Evolutionary conservation across 2,888 invertebrate genomes (phyloP), one percentile per base, ranked within the genome.

Genomic region (Leptura quadrifasciata): DNA sequence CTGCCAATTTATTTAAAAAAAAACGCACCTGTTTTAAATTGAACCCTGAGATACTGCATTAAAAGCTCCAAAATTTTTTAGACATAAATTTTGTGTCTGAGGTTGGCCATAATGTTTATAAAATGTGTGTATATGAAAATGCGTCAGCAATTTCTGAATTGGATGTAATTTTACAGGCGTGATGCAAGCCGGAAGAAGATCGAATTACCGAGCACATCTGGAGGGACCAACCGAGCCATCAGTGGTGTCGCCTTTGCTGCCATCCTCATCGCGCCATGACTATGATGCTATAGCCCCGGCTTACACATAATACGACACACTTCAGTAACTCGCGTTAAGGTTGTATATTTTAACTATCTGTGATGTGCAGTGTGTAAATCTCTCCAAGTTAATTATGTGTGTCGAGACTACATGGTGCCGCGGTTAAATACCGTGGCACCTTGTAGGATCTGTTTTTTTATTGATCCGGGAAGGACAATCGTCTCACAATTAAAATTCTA

Each of bases 161-260:
- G 21, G 27, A 10, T 57, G 15, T 18, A 27, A 54, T 76, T 69
- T 80, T 78, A 64, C 76, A 91, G 92, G 91, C 91, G 91, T 92
- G 91, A 92, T 92, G 90, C 91, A 91, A 83, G 87, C 86, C 12
- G n/a, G 47, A 84, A 88, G 88, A 85, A 82, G 89, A 84, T 84
- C 84, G 67, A 54, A 69, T 39, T 77, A 52, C 52, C 72, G 68
- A 55, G 31, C 79, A 79, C 73, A 77, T 80, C 76, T 78, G 80
- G 78, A 80, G 79, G 78, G 80, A 82, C 76, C 81, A 79, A 79
- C 60, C 75, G 81, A 82, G 78, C 81, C 85, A 80, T 81, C 85
- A 75, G 80, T 84, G 82, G 84, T 85, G 79, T 86, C 88, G 80
- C 88, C 89, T 83, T 83, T 88, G 85, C 82, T 87, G 85, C 86